Evolutionary conservation across 2,113 vertebrate species (phyloP), one percentile per base, ranked within the genome.

Genomic region (Halcyon malimbica): DNA sequence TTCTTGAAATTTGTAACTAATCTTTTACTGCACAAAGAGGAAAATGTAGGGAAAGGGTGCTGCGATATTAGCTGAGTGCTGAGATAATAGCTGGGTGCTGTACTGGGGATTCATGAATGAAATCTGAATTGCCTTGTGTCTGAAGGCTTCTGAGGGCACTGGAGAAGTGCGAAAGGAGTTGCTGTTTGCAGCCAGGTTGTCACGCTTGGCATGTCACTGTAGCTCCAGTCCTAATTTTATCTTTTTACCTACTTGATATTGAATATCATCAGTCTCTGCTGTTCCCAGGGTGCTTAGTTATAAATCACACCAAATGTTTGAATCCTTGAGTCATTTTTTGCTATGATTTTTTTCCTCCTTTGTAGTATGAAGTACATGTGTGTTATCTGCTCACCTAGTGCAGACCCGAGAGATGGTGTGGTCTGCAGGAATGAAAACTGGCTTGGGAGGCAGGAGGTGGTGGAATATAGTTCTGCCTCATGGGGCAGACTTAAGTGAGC

Each of bases 241-340:
- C 42, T 29, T 73, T 81, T 94, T 90, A 69, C 29, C 29, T 85
- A 29, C 87, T 95, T 3, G 4, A 42, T 90, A 90, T 90, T 3
- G 0, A 64, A 31, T 71, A 48, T 33, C 50, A 37, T 54, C 67
- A 90, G 82, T 42, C 10, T 84, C 48, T 11, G 0, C 70, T 16
- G 1, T 80, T 95, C 54, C 28, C 59, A 33, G 37, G 17, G 18
- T 51, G 31, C 54, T 78, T 60, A 39, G 53, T 78, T 83, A 74
- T 62, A 90, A 94, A 94, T 74, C 70, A 20, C 44, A 46, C 16
- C 56, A 71, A 93, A 92, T 56, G 79, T 90, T 86, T 92, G 83
- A 89, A 75, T 93, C 85, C 76, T 93, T 48, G 83, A 90, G 54
- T 94, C 42, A 39, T 67, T 92, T 92, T 90, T 80, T 1, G 4